phyloP scores from a whole-genome alignment of 2,888 invertebrate species.

The Deilephila porcellus region DNA sequence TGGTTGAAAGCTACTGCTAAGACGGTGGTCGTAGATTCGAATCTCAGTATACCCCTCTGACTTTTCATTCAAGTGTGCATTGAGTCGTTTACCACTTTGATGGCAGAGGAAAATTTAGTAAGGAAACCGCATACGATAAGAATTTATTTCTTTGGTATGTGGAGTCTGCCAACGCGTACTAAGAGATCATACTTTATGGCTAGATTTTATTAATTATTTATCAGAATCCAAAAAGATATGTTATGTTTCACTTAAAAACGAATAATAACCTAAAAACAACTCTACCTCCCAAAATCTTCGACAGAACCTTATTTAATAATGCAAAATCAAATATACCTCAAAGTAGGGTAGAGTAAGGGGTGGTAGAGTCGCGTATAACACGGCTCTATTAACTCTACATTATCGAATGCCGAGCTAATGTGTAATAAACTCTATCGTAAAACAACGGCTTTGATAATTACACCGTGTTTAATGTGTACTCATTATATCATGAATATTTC shows the following conservation, averaged over 20 bases:
- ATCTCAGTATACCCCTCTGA: too few species aligned
- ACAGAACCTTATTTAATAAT: background rate
- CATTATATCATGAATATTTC: background rate
- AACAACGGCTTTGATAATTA: background rate
- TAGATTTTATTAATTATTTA: too few species aligned
- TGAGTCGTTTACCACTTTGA: too few species aligned
- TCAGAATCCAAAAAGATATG: too few species aligned
- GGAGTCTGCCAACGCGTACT: too few species aligned
- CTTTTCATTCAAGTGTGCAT: background rate
- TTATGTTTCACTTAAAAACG: too few species aligned
- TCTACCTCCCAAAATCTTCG: background rate
- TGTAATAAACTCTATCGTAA: conserved; percentile 18
- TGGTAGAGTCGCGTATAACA: background rate
- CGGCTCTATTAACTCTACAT: conserved; percentile 19
- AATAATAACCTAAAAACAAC: background rate
- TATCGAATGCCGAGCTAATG: conserved; percentile 6
- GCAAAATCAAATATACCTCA: background rate
- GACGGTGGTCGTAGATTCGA: too few species aligned
- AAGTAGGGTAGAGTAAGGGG: background rate
- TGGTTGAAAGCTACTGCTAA: too few species aligned
- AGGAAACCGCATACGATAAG: too few species aligned
- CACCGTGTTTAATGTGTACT: conserved; percentile 8
- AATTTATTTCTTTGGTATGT: too few species aligned
- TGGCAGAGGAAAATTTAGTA: too few species aligned
- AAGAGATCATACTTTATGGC: too few species aligned